These are phyloP conservation scores for Ametastegia equiseti DNA, from an alignment of 2,888 invertebrate genomes.

Conservation along the genomic window DNA sequence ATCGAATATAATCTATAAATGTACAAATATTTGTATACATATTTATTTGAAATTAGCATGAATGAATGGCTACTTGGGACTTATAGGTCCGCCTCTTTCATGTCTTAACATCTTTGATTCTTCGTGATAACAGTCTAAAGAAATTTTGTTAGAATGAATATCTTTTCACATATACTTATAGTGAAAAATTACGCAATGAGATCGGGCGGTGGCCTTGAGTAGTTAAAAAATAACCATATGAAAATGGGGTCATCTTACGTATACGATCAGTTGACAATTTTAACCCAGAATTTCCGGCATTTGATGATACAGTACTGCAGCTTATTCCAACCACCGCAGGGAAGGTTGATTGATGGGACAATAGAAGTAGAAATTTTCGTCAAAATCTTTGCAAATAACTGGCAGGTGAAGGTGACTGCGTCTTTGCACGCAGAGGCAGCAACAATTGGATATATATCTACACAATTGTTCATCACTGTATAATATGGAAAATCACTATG, in stretches of 20 bases:
- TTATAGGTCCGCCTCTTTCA: background rate
- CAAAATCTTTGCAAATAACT: background rate
- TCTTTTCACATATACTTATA: background rate
- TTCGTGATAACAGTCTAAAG: background rate
- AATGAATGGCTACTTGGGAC: background rate
- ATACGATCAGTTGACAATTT: conserved; percentile 15
- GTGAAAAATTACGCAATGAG: background rate
- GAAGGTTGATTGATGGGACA: conserved; percentile 35
- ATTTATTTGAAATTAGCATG: background rate
- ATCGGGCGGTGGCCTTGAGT: background rate
- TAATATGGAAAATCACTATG: background rate
- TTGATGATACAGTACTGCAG: background rate
- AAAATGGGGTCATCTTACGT: conserved; percentile 4
- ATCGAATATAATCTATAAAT: background rate
- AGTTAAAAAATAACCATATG: background rate
- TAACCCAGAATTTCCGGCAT: conserved; percentile 6
- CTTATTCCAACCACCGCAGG: background rate
- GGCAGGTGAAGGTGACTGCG: background rate
- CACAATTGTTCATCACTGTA: background rate
- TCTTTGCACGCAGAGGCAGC: background rate
- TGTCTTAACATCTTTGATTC: background rate
- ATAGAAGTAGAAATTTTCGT: conserved; percentile 7
- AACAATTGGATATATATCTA: background rate
- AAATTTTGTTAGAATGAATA: background rate
- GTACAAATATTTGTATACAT: background rate